Evolutionary conservation across 2,888 invertebrate genomes (phyloP).

Genomic region (Incurvaria masculella): DNA sequence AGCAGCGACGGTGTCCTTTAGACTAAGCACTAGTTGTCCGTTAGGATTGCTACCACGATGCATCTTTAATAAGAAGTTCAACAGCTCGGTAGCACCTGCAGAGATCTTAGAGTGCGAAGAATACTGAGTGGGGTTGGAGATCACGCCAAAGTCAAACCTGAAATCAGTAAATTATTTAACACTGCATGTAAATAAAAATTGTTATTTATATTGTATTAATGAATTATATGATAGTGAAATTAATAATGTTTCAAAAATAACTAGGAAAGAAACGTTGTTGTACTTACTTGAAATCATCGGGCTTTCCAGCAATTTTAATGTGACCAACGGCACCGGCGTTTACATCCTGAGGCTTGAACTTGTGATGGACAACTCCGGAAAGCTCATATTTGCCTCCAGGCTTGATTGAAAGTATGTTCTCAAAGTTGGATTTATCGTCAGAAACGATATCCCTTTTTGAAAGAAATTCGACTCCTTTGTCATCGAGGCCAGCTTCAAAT

Average conservation of each 20-base stretch:
- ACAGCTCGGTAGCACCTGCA: slow-evolving; percentile 40
- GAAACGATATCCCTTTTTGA: slow-evolving; percentile 56
- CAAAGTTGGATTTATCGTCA: slow-evolving; percentile 58
- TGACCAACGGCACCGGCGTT: slow-evolving; percentile 56
- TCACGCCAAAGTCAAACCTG: slow-evolving; percentile 47
- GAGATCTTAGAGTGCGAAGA: slow-evolving; percentile 54
- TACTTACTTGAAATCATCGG: slow-evolving; percentile 58
- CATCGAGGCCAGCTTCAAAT: slow-evolving; percentile 27
- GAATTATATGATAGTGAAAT: too few species aligned
- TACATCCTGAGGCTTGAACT: slow-evolving; percentile 50
- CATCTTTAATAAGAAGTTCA: slow-evolving; percentile 56
- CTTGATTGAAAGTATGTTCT: slow-evolving; percentile 56
- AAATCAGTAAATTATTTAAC: not conserved
- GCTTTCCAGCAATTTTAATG: slow-evolving; percentile 52
- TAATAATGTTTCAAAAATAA: too few species aligned
- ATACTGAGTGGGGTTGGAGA: slow-evolving; percentile 37
- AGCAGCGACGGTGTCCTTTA: slow-evolving; percentile 60
- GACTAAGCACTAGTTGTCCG: slow-evolving; percentile 52
- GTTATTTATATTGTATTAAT: not conserved
- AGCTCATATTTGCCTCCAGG: slow-evolving; percentile 62
- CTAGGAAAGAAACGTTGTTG: slow-evolving; percentile 36
- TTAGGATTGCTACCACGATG: slow-evolving; percentile 35
- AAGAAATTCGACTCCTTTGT: slow-evolving; percentile 42
- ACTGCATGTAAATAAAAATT: slow-evolving; percentile 2
- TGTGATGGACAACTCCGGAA: slow-evolving; percentile 56